Evolutionary conservation across 2,797 vertebrate genomes (phyloP), one percentile per base, ranked within the genome.

Genomic region (Sciurus carolinensis): DNA sequence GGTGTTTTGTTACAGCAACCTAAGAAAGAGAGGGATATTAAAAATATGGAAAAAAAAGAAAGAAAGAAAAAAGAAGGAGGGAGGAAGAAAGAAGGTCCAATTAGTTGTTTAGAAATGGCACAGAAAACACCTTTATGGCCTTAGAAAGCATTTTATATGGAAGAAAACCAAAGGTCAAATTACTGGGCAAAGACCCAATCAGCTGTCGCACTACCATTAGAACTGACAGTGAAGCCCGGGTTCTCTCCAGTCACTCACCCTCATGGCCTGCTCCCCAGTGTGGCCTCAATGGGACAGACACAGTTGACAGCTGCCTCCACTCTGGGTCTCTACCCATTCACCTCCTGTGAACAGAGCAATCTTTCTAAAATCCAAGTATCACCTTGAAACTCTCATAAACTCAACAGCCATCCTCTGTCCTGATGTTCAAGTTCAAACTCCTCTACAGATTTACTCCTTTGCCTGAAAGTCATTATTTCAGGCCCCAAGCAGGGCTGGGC

Each of bases 161-260:
- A 39, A 93, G 22, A 95, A 93, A 95, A 67, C 30, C 22, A 3
- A 76, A 95, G 30, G 33, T 20, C 66, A 83, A 82, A 90, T 44
- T 20, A 4, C 18, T 36, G 20, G 7, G 26, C n/a, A 28, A 73
- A 81, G 72, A 81, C 72, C 44, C 26, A 36, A 33, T 24, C 52
- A 50, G 22, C 36, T 72, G 36, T 72, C 18, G 44, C 8, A 13
- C 47, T n/a, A 22, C 11, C 1, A 9, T 59, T 57, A 84, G 54
- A 69, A 69, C 36, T 15, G 13, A 66, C 36, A 66, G 18, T 8
- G 69, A 59, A 22, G 39, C 11, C 76, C 0, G 9, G 52, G 39
- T 10, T 52, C 9, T 22, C 42, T 72, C 62, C 73, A 36, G 62
- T 82, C 47, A 76, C 14, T 66, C 9, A 2, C 14, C 5, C 52